Evolutionary conservation across 2,797 vertebrate genomes (phyloP).

Genomic region (Arvicola amphibius): DNA sequence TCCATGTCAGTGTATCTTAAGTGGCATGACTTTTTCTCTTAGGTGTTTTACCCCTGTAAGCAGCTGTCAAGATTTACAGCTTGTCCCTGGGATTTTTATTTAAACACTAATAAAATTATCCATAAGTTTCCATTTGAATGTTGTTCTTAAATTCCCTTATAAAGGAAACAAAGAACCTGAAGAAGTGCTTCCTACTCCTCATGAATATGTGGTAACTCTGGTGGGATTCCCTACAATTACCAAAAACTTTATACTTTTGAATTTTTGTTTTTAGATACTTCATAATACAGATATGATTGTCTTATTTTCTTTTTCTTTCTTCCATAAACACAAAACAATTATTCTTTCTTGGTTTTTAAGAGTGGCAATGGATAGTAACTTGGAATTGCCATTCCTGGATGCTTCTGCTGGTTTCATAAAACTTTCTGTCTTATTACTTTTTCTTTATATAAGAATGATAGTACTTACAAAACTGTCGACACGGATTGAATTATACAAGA

Average conservation of each 20-base stretch:
- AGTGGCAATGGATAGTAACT: neutral
- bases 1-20: neutral
- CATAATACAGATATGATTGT: slow-evolving; percentile 6
- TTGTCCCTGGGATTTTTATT: neutral
- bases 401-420: neutral
- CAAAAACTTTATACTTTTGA: neutral
- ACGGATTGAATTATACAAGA: slow-evolving; percentile 44
- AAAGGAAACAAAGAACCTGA: neutral
- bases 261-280: slow-evolving; percentile 59
- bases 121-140: neutral
- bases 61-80: neutral
- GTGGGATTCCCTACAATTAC: neutral
- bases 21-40: neutral
- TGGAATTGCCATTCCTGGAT: neutral
- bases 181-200: neutral
- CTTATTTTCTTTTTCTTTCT: neutral
- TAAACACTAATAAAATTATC: neutral
- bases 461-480: neutral
- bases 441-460: neutral
- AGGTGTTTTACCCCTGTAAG: neutral
- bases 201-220: neutral
- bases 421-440: slow-evolving; percentile 26
- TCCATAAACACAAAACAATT: neutral
- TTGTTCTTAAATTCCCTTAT: neutral
- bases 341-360: neutral